Evolutionary conservation across 2,797 vertebrate genomes (phyloP), one percentile per base, ranked within the genome.

Genomic region (Lerista edwardsae): DNA sequence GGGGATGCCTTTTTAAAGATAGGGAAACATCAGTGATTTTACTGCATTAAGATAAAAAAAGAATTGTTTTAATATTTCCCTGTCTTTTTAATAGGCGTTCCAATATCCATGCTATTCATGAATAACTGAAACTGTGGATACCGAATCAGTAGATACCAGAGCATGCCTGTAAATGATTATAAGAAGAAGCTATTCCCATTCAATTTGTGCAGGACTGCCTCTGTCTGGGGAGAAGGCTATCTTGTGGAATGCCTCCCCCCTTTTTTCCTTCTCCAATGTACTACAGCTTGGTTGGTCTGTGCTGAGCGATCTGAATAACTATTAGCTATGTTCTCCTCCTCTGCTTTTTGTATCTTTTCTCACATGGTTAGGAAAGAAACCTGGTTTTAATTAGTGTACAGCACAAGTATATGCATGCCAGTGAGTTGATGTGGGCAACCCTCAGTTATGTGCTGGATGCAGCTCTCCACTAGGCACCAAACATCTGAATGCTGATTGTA

Each of bases 241-340:
- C 6, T 34, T 36, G 39, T 21, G 14, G 36, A 31, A 67, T 21
- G 25, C 34, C 23, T 36, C 17, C 39, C 59, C 41, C 15, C 25
- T 1, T 0, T n/a, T n/a, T n/a, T n/a, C n/a, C n/a, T n/a, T n/a
- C 7, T 47, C 12, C 36, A 39, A 19, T n/a, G 4, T 29, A 1
- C 36, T 23, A 44, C 23, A 19, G 61, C 8, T 44, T 44, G 41
- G 41, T 8, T 44, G n/a, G 51, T 55, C 1, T 19, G 8, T 73
- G 17, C 1, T 64, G 31, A 21, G 19, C 62, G 29, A 10, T 79
- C 27, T 64, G 75, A 51, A 39, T 51, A 51, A 27, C n/a, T 44
- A 25, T 25, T 36, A 47, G 19, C 29, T 44, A 31, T 68, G 25
- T 36, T 27, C n/a, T 6, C 21, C 15, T 59, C 47, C n/a, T 27